These are phyloP conservation scores for Etia nguti DNA, from an alignment of 2,113 vertebrate genomes.

Conservation along the genomic window DNA sequence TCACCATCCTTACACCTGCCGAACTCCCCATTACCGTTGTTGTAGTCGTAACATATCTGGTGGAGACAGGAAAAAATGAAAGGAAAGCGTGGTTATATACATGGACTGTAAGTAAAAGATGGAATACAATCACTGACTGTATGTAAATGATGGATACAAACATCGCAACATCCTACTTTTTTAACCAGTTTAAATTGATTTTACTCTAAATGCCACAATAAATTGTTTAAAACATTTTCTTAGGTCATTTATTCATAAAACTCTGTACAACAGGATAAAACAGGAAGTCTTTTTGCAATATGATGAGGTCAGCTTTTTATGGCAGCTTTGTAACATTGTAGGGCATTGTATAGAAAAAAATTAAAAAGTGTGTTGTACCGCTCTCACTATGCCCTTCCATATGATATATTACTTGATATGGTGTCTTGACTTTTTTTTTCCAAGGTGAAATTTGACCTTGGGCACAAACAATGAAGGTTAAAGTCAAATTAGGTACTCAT, in stretches of 20 bases:
- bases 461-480: no score
- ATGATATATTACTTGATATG: no score
- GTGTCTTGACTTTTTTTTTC: no score
- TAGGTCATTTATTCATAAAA: not conserved
- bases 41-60: conserved; percentile 69
- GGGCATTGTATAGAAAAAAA: no score
- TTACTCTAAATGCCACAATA: not conserved
- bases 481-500: no score
- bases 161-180: not conserved
- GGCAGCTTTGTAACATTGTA: no score
- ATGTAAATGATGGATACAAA: not conserved
- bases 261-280: no score
- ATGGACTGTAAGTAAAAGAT: not conserved
- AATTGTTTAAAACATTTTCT: not conserved
- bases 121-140: not conserved
- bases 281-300: no score
- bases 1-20: conserved; percentile 37
- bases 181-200: rapidly evolving
- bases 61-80: not conserved
- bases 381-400: no score
- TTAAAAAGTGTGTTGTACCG: no score
- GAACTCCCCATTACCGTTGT: conserved; percentile 52
- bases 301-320: no score
- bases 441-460: no score
- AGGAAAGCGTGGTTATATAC: not conserved